A percentile compares a stretch with the other conserved stretches of the same genome.
Conservation (phyloP, 1,140 invertebrate genomes). For the Phthorimaea operculella region DNA sequence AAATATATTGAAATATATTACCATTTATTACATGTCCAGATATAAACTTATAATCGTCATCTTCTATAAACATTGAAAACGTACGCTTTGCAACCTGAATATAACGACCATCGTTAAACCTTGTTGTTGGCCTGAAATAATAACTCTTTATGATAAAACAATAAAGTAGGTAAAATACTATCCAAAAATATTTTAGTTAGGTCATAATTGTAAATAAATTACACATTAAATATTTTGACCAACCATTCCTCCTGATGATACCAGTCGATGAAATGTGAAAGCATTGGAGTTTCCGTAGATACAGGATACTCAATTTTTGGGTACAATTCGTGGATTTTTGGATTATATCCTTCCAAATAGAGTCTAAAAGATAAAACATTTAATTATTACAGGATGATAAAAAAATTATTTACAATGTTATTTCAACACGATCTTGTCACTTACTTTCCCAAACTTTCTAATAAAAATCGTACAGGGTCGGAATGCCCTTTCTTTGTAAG, state of each 20-base stretch:
- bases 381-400: too few species aligned
- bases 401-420: too few species aligned
- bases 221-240: neutral
- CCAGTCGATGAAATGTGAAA: constrained; percentile 83
- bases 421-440: neutral
- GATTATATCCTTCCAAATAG: constrained; percentile 45
- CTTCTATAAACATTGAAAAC: neutral
- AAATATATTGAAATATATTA: neutral
- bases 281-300: constrained; percentile 76
- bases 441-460: constrained; percentile 71
- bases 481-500: constrained; percentile 72
- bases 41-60: constrained; percentile 6
- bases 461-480: constrained; percentile 70
- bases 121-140: too few species aligned
- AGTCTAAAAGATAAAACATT: constrained; percentile 25
- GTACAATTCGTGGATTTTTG: constrained; percentile 61
- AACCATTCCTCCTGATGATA: constrained; percentile 83
- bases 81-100: too few species aligned
- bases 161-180: too few species aligned
- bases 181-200: too few species aligned
- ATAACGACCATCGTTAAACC: too few species aligned
- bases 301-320: constrained; percentile 78
- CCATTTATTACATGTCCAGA: neutral
- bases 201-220: too few species aligned
- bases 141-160: too few species aligned